Conservation (phyloP, 2,113 vertebrate genomes). For the Tiliqua scincoides region DNA sequence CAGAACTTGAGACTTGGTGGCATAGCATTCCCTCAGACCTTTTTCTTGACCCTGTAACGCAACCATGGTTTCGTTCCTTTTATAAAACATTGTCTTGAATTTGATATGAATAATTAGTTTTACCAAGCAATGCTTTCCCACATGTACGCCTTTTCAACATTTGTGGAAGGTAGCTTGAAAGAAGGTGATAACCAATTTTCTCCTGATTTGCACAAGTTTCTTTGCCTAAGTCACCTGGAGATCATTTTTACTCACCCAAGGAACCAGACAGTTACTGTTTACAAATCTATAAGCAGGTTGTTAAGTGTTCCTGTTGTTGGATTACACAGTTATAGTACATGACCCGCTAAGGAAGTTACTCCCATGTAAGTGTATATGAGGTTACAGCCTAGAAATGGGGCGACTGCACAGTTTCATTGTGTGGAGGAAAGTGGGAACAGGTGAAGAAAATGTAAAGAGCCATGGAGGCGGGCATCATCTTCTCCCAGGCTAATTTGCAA, state of each 20-base stretch:
- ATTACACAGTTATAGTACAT: not conserved
- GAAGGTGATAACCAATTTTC: not conserved
- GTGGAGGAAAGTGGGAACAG: not conserved
- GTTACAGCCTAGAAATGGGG: too few relatives aligned
- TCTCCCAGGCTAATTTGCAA: not conserved
- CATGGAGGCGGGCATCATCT: not conserved
- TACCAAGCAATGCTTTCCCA: not conserved
- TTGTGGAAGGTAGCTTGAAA: not conserved
- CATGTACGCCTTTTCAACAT: not conserved
- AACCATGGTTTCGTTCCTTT: too few relatives aligned
- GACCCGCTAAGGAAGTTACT: not conserved
- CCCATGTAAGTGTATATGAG: too few relatives aligned
- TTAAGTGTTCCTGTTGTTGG: not conserved
- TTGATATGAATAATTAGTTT: too few relatives aligned
- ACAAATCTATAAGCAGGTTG: not conserved
- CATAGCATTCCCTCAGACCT: too few relatives aligned
- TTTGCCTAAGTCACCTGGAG: accelerated
- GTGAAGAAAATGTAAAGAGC: not conserved
- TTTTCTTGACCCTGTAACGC: too few relatives aligned
- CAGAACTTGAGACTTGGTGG: too few relatives aligned
- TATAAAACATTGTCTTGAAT: too few relatives aligned
- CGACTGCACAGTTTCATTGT: not conserved
- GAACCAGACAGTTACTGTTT: not conserved
- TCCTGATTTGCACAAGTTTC: not conserved
- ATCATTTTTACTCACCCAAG: not conserved